Evolutionary conservation across 2,797 vertebrate genomes (phyloP).

Genomic region (Monodelphis domestica): DNA sequence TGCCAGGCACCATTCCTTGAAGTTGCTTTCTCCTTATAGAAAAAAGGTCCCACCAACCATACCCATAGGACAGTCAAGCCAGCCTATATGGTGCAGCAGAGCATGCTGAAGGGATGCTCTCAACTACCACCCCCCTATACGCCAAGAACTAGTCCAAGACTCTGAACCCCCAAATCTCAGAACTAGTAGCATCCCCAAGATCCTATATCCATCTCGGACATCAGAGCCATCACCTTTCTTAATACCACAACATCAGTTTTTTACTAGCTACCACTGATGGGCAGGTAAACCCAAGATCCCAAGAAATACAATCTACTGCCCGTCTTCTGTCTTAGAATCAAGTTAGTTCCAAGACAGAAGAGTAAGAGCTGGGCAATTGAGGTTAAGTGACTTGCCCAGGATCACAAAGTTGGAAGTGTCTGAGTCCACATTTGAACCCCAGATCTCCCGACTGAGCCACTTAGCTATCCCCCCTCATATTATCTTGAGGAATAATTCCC

Average conservation of each 20-base stretch:
- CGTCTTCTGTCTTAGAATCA: too few relatives aligned
- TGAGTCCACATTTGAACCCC: too few relatives aligned
- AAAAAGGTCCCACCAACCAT: background rate
- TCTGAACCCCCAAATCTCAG: background rate
- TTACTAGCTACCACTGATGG: background rate
- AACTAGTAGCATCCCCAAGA: background rate
- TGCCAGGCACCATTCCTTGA: background rate
- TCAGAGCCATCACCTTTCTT: background rate
- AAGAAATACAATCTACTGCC: background rate
- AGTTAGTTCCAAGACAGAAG: too few relatives aligned
- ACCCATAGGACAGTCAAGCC: background rate
- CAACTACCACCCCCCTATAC: background rate
- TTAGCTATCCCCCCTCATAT: too few relatives aligned
- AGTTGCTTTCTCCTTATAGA: background rate
- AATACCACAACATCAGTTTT: background rate
- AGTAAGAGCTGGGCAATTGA: too few relatives aligned
- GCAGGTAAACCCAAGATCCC: background rate
- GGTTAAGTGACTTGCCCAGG: too few relatives aligned
- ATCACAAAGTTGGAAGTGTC: too few relatives aligned
- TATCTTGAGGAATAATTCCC: background rate
- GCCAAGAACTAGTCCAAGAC: background rate
- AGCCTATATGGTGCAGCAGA: background rate
- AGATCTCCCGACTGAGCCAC: too few relatives aligned
- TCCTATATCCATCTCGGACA: background rate
- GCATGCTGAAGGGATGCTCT: background rate